Base-by-base conservation (phyloP, 1,140 invertebrate species). In the Caenorhabditis latens region DNA sequence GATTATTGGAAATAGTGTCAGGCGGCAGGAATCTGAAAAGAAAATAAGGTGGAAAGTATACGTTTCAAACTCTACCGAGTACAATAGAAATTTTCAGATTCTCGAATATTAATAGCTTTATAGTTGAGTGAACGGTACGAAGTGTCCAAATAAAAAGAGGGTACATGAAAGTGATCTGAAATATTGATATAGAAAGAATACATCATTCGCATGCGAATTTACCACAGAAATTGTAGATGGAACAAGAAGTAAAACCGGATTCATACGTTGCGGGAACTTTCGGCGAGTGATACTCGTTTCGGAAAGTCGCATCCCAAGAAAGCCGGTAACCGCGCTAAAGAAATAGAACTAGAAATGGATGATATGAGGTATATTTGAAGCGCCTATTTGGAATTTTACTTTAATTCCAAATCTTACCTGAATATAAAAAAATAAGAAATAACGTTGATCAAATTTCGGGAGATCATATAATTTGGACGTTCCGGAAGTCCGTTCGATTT, bases 71-170 rank as follows among this genome's bases (percentile, higher is more conserved):
- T 63, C 21, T 32, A 63, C 65, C 43, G 16, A 79, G 4, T 4
- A 79, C 5, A 79, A 79, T n/a, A 8, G 71, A 79, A 50, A 79
- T 46, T 79, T 79, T 79, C 13, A 79, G n/a, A 24, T 79, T 79
- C n/a, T 79, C 71, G 9, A 24, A 53, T n/a, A 79, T 79, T 53
- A 79, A 50, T 11, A 32, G 19, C 14, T n/a, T n/a, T 50, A 79
- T 79, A 46, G 46, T 79, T 4, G 71, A 50, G 46, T 50, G 46
- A 24, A 79, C 19, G 11, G 46, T 32, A 4, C 46, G 71, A 40
- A 79, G 14, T 1, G 71, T 24, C 71, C 71, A 79, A 6, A 79
- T 46, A n/a, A 42, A 50, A 11, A 79, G 71, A n/a, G 71, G 71
- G 14, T 79, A 79, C 71, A 79, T 24, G n/a, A 79, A 24, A 13